These are phyloP conservation scores for Polyodon spathula DNA, from an alignment of 2,113 vertebrate genomes.

Conservation along the genomic window DNA sequence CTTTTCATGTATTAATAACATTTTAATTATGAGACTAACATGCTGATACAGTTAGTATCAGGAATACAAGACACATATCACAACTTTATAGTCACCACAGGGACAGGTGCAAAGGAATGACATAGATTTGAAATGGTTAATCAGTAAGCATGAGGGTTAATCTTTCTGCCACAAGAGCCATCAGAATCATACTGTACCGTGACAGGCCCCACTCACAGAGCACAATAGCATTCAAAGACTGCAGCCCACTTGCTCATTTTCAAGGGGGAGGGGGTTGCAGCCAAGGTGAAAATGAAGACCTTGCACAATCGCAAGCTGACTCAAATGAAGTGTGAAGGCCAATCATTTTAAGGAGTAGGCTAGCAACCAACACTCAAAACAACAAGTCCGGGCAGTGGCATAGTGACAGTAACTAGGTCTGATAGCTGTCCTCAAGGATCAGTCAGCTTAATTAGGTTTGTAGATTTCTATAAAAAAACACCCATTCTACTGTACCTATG, in stretches of 20 bases:
- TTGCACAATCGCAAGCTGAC: conserved; percentile 25
- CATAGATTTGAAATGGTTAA: no score
- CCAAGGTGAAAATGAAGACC: conserved; percentile 38
- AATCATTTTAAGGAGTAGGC: conserved; percentile 28
- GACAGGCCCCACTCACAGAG: conserved; percentile 14
- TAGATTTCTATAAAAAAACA: conserved; percentile 19
- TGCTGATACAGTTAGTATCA: no score
- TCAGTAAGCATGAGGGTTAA: neutral
- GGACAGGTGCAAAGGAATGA: no score
- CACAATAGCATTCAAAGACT: conserved; percentile 10
- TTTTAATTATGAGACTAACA: no score
- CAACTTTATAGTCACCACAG: no score
- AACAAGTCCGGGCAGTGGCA: conserved; percentile 25
- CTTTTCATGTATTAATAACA: no score
- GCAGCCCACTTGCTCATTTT: conserved; percentile 28
- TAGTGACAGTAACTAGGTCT: conserved; percentile 19
- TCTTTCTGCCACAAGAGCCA: neutral
- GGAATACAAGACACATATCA: no score
- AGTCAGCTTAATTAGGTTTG: conserved; percentile 11
- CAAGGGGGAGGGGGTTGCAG: conserved; percentile 27
- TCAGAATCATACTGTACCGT: conserved; percentile 12
- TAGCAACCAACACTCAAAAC: conserved; percentile 20
- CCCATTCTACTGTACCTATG: conserved; percentile 14
- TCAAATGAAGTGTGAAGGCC: conserved; percentile 32
- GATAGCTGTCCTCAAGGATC: conserved; percentile 17